A percentile compares a stretch with the other conserved stretches of the same genome.
Conservation (phyloP, 2,113 vertebrate species). For the Cygnus atratus region DNA sequence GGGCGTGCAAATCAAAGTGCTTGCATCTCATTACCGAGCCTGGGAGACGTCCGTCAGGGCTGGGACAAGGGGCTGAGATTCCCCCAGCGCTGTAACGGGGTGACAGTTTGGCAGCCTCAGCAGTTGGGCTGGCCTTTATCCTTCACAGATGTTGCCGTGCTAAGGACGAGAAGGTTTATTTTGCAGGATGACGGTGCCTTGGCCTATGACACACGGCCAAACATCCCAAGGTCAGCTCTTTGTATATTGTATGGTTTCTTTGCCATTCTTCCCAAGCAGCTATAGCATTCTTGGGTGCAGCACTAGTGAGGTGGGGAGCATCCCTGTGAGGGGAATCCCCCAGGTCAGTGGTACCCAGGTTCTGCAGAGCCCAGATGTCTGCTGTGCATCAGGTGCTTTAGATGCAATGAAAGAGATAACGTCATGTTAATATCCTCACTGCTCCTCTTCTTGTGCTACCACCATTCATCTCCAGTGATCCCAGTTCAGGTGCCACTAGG, state of each 20-base stretch:
- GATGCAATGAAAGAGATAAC: not conserved
- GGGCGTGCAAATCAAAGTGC: not conserved
- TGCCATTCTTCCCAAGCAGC: not conserved
- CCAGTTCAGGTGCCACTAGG: not conserved
- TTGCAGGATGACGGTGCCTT: slow-evolving; percentile 1
- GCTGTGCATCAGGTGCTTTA: not conserved
- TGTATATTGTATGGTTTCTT: not conserved
- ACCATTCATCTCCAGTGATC: not conserved
- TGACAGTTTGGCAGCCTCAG: slow-evolving; percentile 46
- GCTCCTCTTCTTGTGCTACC: not conserved
- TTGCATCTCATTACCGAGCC: slow-evolving; percentile 27
- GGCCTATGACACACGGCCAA: slow-evolving; percentile 36
- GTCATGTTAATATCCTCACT: not conserved
- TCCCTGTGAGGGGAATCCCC: not conserved
- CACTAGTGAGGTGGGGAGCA: not conserved
- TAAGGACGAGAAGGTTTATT: slow-evolving; percentile 15
- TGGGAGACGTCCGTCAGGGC: not conserved
- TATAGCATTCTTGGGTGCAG: not conserved
- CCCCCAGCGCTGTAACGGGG: not conserved
- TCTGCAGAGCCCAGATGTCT: not conserved
- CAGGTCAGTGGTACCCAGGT: not conserved
- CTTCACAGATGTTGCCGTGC: slow-evolving; percentile 30
- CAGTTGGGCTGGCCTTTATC: not conserved
- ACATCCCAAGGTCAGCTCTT: slow-evolving; percentile 41
- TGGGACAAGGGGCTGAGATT: slow-evolving; percentile 10